phyloP scores from a whole-genome alignment of 1,140 invertebrate species.

The Dendrolimus punctatus region DNA sequence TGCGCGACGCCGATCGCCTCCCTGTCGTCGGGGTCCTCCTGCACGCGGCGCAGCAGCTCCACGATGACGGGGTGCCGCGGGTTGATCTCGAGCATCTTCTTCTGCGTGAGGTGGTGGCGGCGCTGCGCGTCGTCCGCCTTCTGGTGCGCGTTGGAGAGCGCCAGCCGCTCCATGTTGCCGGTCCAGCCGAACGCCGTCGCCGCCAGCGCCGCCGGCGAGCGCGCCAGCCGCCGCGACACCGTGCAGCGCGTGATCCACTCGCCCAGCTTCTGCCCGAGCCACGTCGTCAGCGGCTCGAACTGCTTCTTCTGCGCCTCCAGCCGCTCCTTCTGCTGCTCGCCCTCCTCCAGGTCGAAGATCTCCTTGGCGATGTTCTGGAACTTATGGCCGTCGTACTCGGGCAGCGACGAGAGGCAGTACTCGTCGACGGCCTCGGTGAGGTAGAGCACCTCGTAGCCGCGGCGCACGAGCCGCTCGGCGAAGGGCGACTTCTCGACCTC shows the following conservation, averaged over 20 bases:
- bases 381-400: constrained; percentile 99
- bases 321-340: constrained; percentile 86
- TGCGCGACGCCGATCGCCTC: constrained; percentile 90
- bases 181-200: constrained; percentile 98
- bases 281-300: constrained; percentile 93
- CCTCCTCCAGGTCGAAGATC: constrained; percentile 90
- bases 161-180: constrained; percentile 98
- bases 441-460: constrained; percentile 97
- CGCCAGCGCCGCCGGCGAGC: constrained; percentile 97
- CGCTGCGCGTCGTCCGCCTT: constrained; percentile 92
- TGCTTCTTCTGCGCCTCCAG: constrained; percentile 85
- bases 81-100: constrained; percentile 98
- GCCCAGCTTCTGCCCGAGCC: constrained; percentile 92
- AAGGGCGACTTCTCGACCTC: constrained; percentile 94
- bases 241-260: constrained; percentile 88
- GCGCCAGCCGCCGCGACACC: constrained; percentile 91
- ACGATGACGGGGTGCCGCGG: constrained; percentile 96
- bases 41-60: constrained; percentile 89
- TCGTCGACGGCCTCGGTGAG: constrained; percentile 98
- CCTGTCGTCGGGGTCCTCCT: constrained; percentile 84
- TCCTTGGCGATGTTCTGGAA: constrained; percentile 99
- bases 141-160: constrained; percentile 96
- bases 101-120: constrained; percentile 94
- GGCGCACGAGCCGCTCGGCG: constrained; percentile 93
- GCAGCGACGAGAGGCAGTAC: constrained; percentile 95